A percentile compares a stretch with the other conserved stretches of the same genome.
Conservation (phyloP, 2,888 invertebrate genomes). For the Netelia virgata region DNA sequence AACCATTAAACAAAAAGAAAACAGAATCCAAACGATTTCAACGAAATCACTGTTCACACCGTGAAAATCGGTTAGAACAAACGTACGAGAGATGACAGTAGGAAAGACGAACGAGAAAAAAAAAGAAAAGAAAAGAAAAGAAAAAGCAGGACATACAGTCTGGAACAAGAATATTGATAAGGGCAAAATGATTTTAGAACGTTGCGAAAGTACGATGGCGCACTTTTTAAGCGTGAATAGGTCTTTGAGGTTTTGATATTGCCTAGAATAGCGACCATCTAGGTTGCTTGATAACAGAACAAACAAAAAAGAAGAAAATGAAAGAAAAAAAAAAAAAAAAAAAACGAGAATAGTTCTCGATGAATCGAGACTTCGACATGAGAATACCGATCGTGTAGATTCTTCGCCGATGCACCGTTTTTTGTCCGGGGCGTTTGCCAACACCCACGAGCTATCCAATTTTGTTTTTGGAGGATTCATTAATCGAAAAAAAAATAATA, state of each 20-base stretch:
- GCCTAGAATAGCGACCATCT: slow-evolving; percentile 40
- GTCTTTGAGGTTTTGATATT: slow-evolving; percentile 50
- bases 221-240: slow-evolving; percentile 32
- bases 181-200: slow-evolving; percentile 30
- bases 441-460: not conserved
- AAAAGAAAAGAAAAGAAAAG: slow-evolving; percentile 1
- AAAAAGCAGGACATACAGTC: slow-evolving; percentile 19
- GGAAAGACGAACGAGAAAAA: slow-evolving; percentile 34
- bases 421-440: not conserved
- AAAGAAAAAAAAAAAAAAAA: not conserved
- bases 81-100: slow-evolving; percentile 45
- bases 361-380: slow-evolving; percentile 45
- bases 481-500: not conserved
- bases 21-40: slow-evolving; percentile 46
- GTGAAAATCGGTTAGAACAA: slow-evolving; percentile 57
- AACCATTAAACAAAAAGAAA: slow-evolving; percentile 4
- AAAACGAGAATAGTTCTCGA: slow-evolving; percentile 48
- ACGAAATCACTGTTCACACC: slow-evolving; percentile 39
- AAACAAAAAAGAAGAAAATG: slow-evolving; percentile 1
- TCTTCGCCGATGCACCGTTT: slow-evolving; percentile 15
- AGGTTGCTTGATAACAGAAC: slow-evolving; percentile 9
- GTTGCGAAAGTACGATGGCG: slow-evolving; percentile 33
- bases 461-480: not conserved
- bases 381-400: slow-evolving; percentile 15
- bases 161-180: slow-evolving; percentile 18